Percentiles rank a stretch among this genome's conserved stretches.
phyloP scores from a whole-genome alignment of 2,113 vertebrate genomes.

The Axis porcinus region DNA sequence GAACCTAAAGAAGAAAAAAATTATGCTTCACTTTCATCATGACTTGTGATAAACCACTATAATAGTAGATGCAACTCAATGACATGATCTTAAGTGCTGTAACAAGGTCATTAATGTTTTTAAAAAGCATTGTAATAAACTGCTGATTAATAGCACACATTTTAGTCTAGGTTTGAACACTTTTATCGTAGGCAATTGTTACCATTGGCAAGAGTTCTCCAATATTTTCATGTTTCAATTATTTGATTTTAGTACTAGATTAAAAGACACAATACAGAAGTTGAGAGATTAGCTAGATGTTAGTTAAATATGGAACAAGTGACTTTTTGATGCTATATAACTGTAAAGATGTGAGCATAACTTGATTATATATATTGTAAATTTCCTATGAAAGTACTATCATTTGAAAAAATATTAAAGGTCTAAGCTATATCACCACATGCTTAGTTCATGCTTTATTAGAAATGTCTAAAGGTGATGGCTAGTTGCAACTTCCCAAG shows the following conservation, averaged over 20 bases:
- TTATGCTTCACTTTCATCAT: not conserved
- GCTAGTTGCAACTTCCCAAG: not conserved
- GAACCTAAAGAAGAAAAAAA: not conserved
- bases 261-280: not conserved
- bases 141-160: not conserved
- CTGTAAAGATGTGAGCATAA: not conserved
- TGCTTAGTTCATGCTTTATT: not conserved
- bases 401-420: not conserved
- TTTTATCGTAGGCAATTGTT: not conserved
- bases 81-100: not conserved
- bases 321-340: not conserved
- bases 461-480: not conserved
- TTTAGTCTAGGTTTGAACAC: not conserved
- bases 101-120: not conserved
- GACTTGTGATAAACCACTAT: not conserved
- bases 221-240: not conserved
- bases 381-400: not conserved
- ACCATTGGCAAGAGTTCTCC: not conserved
- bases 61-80: not conserved
- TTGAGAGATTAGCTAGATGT: not conserved
- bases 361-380: not conserved
- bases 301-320: not conserved
- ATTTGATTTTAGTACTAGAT: not conserved
- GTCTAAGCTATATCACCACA: not conserved
- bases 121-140: not conserved